Base-by-base conservation (phyloP, 2,113 vertebrate genomes). In the Otis tarda region DNA sequence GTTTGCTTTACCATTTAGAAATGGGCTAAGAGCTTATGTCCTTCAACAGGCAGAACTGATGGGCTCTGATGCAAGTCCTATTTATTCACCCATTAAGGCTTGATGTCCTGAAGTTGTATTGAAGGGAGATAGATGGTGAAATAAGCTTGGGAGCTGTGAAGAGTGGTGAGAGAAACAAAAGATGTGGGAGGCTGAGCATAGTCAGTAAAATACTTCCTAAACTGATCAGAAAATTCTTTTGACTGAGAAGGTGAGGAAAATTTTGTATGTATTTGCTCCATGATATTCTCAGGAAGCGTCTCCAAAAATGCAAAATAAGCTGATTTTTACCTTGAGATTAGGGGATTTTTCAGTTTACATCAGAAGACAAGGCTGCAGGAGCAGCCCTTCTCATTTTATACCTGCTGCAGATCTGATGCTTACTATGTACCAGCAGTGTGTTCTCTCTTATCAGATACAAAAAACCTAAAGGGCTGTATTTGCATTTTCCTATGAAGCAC, bases 1-100 rank as follows among this genome's bases (percentile, higher is more conserved):
- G 53, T 78, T 93, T 90, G 45, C 70, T 87, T 79, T 79, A 47
- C 35, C 35, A 20, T 87, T 73, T 93, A 71, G 53, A 69, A 86
- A 55, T 64, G 41, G 68, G 2, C 21, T 64, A 13, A 81, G 45
- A 91, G 21, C 56, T 73, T 84, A 5, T 71, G 53, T 76, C 43
- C 43, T 79, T 94, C 61, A 68, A 19, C 61, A 89, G 84, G 43
- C 67, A 55, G 75, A 83, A 69, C 59, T 76, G 61, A 35, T 57
- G 61, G 78, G 39, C 61, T 90, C 61, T 60, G 35, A 9, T 83
- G 30, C 57, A 43, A n/a, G 37, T 74, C 47, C 74, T 56, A 0
- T 79, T 89, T 91, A 33, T 82, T 87, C 57, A 56, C 35, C 30
- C 27, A 15, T 63, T 69, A 55, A 73, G 18, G 9, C 50, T 1